Percentiles rank a stretch among this genome's conserved stretches.
phyloP scores from a whole-genome alignment of 2,113 vertebrate genomes.

The Illadopsis cleaveri region DNA sequence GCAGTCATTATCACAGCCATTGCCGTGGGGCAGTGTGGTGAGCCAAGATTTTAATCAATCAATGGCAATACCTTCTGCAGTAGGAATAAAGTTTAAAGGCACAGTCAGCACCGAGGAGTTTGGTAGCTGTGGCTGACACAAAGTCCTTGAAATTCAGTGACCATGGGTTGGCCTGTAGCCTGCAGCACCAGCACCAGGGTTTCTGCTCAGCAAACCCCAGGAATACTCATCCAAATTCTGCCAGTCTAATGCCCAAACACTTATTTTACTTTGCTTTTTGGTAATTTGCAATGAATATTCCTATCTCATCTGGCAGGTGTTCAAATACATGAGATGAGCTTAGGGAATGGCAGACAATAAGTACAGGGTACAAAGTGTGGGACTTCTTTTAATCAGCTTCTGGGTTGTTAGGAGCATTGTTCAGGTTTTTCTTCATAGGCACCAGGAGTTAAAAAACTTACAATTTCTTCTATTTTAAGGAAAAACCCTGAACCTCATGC shows the following conservation, averaged over 20 bases:
- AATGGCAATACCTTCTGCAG: background rate
- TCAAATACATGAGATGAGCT: background rate
- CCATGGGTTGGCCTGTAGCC: fast-evolving
- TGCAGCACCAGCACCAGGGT: background rate
- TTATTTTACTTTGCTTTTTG: background rate
- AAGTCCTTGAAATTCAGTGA: background rate
- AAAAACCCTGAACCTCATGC: background rate
- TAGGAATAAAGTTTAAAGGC: background rate
- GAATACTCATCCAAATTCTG: background rate
- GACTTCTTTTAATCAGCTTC: background rate
- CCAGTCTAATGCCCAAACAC: background rate
- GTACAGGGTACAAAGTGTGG: background rate
- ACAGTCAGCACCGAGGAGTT: background rate
- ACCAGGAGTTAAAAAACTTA: background rate
- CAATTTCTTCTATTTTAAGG: constrained; percentile 5
- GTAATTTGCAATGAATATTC: background rate
- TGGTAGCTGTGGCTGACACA: background rate
- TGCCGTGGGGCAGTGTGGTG: background rate
- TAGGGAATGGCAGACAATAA: background rate
- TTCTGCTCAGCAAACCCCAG: background rate
- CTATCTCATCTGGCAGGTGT: background rate
- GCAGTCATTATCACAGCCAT: background rate
- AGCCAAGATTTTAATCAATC: background rate
- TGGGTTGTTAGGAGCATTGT: background rate
- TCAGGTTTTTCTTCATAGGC: background rate